Conservation (phyloP, 2,797 vertebrate genomes). For the Bradypodion ventrale region DNA sequence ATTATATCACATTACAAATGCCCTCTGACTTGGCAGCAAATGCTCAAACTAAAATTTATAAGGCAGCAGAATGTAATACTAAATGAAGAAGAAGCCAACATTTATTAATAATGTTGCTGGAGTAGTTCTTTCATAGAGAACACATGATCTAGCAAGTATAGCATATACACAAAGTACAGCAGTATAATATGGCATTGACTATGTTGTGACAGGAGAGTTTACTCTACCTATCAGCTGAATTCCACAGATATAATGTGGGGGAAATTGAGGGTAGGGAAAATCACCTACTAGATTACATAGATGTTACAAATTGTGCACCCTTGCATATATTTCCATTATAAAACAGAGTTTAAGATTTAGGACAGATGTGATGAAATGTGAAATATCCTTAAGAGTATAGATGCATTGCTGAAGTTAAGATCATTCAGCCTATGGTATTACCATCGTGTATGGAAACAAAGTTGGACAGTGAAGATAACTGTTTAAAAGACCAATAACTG, state of each 20-base stretch:
- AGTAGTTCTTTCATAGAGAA: constrained; percentile 47
- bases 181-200: neutral
- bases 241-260: neutral
- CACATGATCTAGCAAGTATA: neutral
- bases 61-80: constrained; percentile 33
- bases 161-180: neutral
- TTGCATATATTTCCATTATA: neutral
- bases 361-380: too few species aligned
- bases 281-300: neutral
- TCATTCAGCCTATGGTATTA: too few species aligned
- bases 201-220: neutral
- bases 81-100: constrained; percentile 50
- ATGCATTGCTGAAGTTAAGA: too few species aligned
- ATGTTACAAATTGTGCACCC: neutral
- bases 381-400: too few species aligned
- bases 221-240: neutral
- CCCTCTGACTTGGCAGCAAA: constrained; percentile 62
- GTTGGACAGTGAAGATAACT: too few species aligned
- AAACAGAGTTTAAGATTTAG: too few species aligned
- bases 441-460: too few species aligned
- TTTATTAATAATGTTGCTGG: constrained; percentile 18
- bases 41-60: constrained; percentile 65
- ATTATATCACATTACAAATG: constrained; percentile 46
- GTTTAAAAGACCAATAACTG: too few species aligned
- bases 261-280: too few species aligned